phyloP scores from a whole-genome alignment of 35 echinoderm and acorn worm genomes.

The Apostichopus californicus region DNA sequence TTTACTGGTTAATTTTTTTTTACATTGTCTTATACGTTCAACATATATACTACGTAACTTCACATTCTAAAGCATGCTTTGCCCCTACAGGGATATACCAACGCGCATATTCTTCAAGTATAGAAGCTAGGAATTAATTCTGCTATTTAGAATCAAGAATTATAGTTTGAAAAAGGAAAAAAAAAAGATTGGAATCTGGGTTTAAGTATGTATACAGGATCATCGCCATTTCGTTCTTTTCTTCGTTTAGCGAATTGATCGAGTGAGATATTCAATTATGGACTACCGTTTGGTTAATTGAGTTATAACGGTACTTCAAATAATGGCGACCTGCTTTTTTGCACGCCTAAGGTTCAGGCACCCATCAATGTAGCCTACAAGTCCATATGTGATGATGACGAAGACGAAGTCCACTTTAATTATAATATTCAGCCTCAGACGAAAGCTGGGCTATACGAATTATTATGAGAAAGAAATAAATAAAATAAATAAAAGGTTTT shows the following conservation, averaged over 20 bases:
- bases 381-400: neutral
- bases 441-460: neutral
- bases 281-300: conserved; percentile 10
- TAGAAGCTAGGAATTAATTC: too few species aligned
- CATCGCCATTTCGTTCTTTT: neutral
- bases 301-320: conserved; percentile 41
- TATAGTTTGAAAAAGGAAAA: too few species aligned
- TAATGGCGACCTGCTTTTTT: neutral
- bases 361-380: neutral
- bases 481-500: too few species aligned
- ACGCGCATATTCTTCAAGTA: too few species aligned
- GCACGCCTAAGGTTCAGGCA: conserved; percentile 11
- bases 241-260: neutral
- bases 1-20: too few species aligned
- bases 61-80: too few species aligned
- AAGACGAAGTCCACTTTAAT: conserved; percentile 14
- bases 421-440: neutral
- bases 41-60: too few species aligned
- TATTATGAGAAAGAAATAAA: too few species aligned
- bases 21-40: too few species aligned
- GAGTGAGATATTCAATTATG: conserved; percentile 33
- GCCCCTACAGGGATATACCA: too few species aligned
- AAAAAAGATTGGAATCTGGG: neutral
- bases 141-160: too few species aligned
- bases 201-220: neutral